phyloP scores from a whole-genome alignment of 1,140 invertebrate species.

The Elymnias hypermnestra region DNA sequence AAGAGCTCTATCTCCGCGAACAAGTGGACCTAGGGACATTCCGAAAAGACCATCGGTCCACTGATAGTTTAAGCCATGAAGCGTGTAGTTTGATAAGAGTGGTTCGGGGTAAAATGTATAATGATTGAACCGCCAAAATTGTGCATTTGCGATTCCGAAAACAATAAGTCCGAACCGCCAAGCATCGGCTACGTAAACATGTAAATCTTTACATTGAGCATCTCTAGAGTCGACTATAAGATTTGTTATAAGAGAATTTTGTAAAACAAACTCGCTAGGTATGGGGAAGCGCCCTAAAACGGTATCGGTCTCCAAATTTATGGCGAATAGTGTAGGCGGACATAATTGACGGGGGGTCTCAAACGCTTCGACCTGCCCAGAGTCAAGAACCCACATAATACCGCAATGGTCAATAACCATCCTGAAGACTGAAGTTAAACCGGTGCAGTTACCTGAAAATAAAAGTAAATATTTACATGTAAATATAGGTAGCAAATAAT shows the following conservation, averaged over 20 bases:
- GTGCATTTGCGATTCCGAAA: slow-evolving; percentile 79
- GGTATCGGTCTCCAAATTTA: slow-evolving; percentile 81
- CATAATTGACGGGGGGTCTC: slow-evolving; percentile 81
- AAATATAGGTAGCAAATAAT: too few species aligned
- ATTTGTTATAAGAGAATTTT: slow-evolving; percentile 86
- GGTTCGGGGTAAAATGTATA: slow-evolving; percentile 88
- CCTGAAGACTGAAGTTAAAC: slow-evolving; percentile 86
- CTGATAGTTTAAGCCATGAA: slow-evolving; percentile 85
- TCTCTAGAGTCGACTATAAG: slow-evolving; percentile 83
- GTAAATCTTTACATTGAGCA: slow-evolving; percentile 80
- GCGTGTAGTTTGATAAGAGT: slow-evolving; percentile 80
- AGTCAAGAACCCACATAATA: slow-evolving; percentile 86
- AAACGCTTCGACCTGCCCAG: slow-evolving; percentile 83
- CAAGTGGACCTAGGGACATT: slow-evolving; percentile 80
- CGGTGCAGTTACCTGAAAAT: slow-evolving; percentile 76
- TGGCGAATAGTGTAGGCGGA: slow-evolving; percentile 84
- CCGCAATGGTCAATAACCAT: slow-evolving; percentile 83
- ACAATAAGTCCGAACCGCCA: slow-evolving; percentile 85
- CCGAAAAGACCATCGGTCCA: slow-evolving; percentile 90
- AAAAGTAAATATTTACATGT: slow-evolving; percentile 1
- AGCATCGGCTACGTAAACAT: slow-evolving; percentile 85
- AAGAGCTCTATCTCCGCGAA: slow-evolving; percentile 78
- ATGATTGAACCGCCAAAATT: slow-evolving; percentile 84
- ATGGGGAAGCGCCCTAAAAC: slow-evolving; percentile 79
- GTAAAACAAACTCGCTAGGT: slow-evolving; percentile 80